A percentile compares a stretch with the other conserved stretches of the same genome.
Evolutionary conservation across 2,888 invertebrate species (phyloP).

Genomic region (Sepiola atlantica): DNA sequence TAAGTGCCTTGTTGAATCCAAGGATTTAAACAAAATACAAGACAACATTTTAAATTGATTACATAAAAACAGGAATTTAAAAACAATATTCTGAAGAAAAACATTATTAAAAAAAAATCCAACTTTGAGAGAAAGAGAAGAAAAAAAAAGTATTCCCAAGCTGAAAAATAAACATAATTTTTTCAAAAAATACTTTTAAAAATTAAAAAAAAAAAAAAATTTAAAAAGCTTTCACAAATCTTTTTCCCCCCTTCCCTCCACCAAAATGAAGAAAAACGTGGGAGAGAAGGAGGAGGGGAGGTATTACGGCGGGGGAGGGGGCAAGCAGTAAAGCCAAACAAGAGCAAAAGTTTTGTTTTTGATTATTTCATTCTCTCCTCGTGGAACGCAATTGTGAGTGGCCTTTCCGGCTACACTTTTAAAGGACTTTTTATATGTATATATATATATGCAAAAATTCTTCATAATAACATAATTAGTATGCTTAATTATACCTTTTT

Average conservation of each 20-base stretch:
- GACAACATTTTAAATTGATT: constrained; percentile 13
- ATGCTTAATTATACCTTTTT: too few species aligned
- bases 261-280: neutral
- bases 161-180: constrained; percentile 40
- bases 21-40: constrained; percentile 41
- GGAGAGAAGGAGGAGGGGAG: too few species aligned
- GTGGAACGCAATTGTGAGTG: neutral
- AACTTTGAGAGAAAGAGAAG: neutral
- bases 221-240: constrained; percentile 33
- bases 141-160: constrained; percentile 39
- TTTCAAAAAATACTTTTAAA: neutral
- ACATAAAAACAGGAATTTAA: too few species aligned
- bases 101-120: neutral
- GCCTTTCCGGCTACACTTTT: neutral
- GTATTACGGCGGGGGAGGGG: too few species aligned
- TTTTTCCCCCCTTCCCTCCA: neutral
- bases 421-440: too few species aligned
- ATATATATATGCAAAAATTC: too few species aligned
- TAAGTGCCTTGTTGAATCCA: constrained; percentile 48
- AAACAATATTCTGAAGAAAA: too few species aligned
- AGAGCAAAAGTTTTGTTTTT: neutral
- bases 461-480: too few species aligned
- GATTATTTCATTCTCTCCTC: neutral
- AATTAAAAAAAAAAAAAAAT: neutral
- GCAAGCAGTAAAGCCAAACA: constrained; percentile 24